Percentiles rank a stretch among this genome's conserved stretches.
phyloP scores from a whole-genome alignment of 1,140 invertebrate species.

The Drosophila santomea region DNA sequence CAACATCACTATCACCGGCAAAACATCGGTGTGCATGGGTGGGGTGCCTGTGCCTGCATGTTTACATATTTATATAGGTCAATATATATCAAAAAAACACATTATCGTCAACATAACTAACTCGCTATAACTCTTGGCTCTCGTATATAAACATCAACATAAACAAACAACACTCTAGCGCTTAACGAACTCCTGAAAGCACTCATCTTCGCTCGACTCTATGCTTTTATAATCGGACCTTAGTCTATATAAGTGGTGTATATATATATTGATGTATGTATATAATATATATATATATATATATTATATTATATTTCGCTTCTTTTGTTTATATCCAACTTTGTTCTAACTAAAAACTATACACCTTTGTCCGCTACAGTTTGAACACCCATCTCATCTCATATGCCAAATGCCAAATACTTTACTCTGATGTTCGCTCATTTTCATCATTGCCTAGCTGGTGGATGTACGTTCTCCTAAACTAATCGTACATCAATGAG shows the following conservation, averaged over 20 bases:
- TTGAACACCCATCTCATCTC: conserved; percentile 37
- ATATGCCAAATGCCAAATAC: conserved; percentile 37
- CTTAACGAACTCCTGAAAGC: conserved; percentile 62
- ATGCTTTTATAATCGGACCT: conserved; percentile 50
- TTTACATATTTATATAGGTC: conserved; percentile 42
- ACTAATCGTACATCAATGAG: conserved; percentile 10
- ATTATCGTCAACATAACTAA: conserved; percentile 80
- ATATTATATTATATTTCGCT: conserved; percentile 32
- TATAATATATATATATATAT: conserved; percentile 25
- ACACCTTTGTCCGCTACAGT: conserved; percentile 67
- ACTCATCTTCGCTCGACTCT: conserved; percentile 14
- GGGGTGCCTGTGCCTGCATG: conserved; percentile 34
- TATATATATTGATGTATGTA: conserved; percentile 10
- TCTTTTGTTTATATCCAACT: conserved; percentile 54
- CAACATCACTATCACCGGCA: conserved; percentile 14
- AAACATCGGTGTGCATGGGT: conserved; percentile 14
- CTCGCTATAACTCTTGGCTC: conserved; percentile 78
- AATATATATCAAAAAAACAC: conserved; percentile 67
- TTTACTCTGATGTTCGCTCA: conserved; percentile 31
- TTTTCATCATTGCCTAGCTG: conserved; percentile 2
- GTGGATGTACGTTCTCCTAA: conserved; percentile 14
- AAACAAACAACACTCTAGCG: conserved; percentile 78
- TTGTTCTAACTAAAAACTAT: conserved; percentile 81
- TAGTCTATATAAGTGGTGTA: conserved; percentile 57
- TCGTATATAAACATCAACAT: conserved; percentile 77